Evolutionary conservation across 2,888 invertebrate species (phyloP), one percentile per base, ranked within the genome.

Genomic region (Arenicola marina): DNA sequence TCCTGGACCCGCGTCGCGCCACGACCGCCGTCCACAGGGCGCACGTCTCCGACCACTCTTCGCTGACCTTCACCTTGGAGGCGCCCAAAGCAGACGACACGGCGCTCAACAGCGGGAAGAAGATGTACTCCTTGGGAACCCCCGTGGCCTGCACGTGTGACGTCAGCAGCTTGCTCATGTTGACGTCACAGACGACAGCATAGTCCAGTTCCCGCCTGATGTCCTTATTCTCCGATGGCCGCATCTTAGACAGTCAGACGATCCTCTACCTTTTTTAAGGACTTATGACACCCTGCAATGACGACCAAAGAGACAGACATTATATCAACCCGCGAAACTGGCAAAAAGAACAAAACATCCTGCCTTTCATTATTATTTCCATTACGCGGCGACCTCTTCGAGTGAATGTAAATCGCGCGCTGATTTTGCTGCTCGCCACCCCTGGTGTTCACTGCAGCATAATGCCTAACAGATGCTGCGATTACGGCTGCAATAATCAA

Each of bases 111-210:
- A 66, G 46, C 43, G 66, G 66, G 43, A 64, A 58, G 34, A 66
- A 60, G 32, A 64, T 45, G 21, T 64, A 63, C 61, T 66, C 66
- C 11, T 61, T 56, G 4, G 63, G 61, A 15, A 66, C 66, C 18
- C 63, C 66, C n/a, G 64, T 48, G 46, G 66, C 61, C 11, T 62
- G 56, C 18, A 61, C 61, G 31, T 66, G 66, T 18, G 61, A 33
- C 7, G 63, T 64, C 33, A 66, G 58, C 33, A 66, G 58, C 32
- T 63, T 63, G 26, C 51, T 34, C 66, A 64, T 63, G 59, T 63
- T 66, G 29, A 56, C 63, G 34, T 65, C 65, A 34, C 65, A 65
- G 54, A 62, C 51, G 55, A 43, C 44, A 38, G 59, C 58, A 7
- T 59, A 34, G 51, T 65, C 65, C 2, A 65, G 45, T 51, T 58